Base-by-base conservation (phyloP, 2,888 invertebrate genomes). In the Sympetrum striolatum region DNA sequence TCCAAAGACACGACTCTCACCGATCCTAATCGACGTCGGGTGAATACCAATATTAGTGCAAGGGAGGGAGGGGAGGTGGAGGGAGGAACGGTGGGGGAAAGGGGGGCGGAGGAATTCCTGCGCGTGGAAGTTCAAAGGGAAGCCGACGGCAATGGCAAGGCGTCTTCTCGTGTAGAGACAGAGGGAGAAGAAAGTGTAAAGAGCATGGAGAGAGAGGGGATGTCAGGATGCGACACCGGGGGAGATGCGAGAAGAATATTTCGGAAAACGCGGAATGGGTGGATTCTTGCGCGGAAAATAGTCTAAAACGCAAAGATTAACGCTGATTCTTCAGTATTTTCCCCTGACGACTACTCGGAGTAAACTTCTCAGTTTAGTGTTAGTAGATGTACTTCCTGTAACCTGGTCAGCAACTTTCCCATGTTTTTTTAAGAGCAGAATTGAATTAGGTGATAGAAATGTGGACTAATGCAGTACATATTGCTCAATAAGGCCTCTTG, bases 101-200 rank as follows among this genome's bases (percentile, higher is more conserved):
- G 60, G 22, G 35, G 31, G 37, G 25, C 37, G 37, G 37, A 60
- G 64, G 60, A 60, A 86, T 86, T 86, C 86, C 86, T 86, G 86
- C 86, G 86, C 86, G 86, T 86, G 58, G 60, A 58, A 86, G 86
- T 86, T 86, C 86, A 86, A 86, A 86, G 86, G 37, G 86, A 86
- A 60, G 86, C 86, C 86, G 86, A 60, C 86, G 86, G 86, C 86
- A 64, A 82, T 82, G 81, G 81, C 58, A 82, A 60, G 37, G 86
- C 58, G 60, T 58, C 25, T 58, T 53, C 31, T 6, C 14, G 48
- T 44, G 44, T 22, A 39, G 81, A 25, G 58, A 35, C 12, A 35
- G 58, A 48, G 48, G 25, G 53, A 81, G 86, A 60, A 86, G 86
- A 60, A 60, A 64, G 18, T 86, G 53, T 35, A 60, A 64, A 39